Evolutionary conservation across 2,113 vertebrate species (phyloP).

Genomic region (Setophaga petechia): DNA sequence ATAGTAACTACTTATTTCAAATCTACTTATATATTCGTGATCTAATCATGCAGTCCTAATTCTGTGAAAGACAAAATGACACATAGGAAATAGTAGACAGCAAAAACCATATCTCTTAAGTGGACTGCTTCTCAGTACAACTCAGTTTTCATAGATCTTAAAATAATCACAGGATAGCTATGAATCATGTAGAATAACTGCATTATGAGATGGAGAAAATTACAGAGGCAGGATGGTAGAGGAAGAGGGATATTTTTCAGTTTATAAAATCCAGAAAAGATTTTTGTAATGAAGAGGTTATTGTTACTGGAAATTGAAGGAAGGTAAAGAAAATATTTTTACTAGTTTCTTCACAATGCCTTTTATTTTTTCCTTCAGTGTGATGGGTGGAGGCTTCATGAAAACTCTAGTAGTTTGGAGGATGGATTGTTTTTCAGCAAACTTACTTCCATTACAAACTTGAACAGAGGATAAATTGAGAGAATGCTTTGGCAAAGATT

Average conservation of each 20-base stretch:
- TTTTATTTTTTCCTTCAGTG: background rate
- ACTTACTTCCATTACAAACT: background rate
- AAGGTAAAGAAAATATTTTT: background rate
- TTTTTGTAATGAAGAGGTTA: background rate
- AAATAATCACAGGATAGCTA: background rate
- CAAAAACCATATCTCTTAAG: background rate
- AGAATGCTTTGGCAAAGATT: background rate
- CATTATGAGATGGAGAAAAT: background rate
- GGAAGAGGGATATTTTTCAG: background rate
- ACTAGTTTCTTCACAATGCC: rapidly evolving
- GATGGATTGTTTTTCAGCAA: background rate
- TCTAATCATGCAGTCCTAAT: rapidly evolving
- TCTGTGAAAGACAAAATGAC: background rate
- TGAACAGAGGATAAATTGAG: background rate
- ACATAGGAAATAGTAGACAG: background rate
- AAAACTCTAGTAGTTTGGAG: background rate
- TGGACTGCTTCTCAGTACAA: background rate
- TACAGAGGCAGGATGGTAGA: background rate
- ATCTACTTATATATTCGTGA: background rate
- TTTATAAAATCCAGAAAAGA: background rate
- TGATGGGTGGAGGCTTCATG: background rate
- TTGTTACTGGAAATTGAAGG: background rate
- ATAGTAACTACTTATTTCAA: background rate
- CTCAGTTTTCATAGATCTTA: background rate
- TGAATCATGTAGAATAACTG: background rate